Evolutionary conservation across 2,888 invertebrate genomes (phyloP).

Genomic region (Agrypnus murinus): DNA sequence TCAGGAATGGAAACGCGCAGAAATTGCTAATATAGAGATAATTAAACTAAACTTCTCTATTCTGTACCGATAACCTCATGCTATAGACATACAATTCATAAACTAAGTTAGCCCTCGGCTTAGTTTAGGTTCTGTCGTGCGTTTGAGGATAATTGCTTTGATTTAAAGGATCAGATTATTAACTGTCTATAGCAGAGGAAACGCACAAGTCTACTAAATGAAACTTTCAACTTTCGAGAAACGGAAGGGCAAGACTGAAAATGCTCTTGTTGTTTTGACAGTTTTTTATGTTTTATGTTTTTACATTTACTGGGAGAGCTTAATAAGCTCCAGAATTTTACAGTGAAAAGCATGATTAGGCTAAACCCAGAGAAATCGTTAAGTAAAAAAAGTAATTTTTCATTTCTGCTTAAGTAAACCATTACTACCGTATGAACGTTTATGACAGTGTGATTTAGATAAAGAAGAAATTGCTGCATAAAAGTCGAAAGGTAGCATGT

Average conservation of each 20-base stretch:
- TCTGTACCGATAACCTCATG: constrained; percentile 29
- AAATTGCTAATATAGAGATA: constrained; percentile 33
- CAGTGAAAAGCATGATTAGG: no score
- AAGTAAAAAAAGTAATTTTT: no score
- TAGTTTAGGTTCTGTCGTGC: constrained; percentile 35
- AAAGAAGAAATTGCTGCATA: constrained; percentile 1
- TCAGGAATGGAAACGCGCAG: constrained; percentile 18
- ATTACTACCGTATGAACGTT: neutral
- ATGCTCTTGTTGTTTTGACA: no score
- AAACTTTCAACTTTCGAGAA: constrained; percentile 1
- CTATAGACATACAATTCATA: constrained; percentile 39
- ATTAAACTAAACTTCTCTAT: constrained; percentile 32
- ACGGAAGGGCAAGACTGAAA: neutral
- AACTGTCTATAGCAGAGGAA: constrained; percentile 38
- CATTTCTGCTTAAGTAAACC: neutral
- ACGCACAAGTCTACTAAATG: constrained; percentile 16
- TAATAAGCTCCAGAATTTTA: no score
- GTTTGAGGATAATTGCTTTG: constrained; percentile 40
- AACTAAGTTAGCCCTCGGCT: constrained; percentile 37
- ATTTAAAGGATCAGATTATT: constrained; percentile 40
- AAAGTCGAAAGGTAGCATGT: neutral
- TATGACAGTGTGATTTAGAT: neutral
- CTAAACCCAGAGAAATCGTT: no score
- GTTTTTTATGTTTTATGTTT: no score
- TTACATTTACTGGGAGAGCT: no score